Evolutionary conservation across 2,113 vertebrate genomes (phyloP), one percentile per base, ranked within the genome.

Genomic region (Hymenochirus boettgeri): DNA sequence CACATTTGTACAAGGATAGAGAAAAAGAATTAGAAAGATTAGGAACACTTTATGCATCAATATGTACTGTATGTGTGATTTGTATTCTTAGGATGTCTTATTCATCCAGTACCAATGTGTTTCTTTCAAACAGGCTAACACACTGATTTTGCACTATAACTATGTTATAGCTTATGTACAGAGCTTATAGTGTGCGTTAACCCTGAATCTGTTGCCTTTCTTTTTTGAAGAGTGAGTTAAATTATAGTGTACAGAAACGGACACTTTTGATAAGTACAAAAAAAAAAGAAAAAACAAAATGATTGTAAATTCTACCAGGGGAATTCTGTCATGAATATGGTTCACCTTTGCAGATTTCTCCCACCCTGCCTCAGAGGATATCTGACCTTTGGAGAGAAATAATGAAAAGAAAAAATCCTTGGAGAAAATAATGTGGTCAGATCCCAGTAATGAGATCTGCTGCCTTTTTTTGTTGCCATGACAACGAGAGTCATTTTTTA

Each of bases 351-450:
- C 79, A 87, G 90, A 88, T 88, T 85, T 86, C 83, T 89, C 87
- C 88, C 86, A 81, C 88, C 85, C 89, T 79, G 89, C 93, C 92
- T 88, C 90, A 88, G 90, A 93, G 90, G 89, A 93, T 91, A 90
- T 89, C 91, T 96, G 93, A 97, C 94, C 94, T 97, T 96, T 96
- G 88, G 89, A 92, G 91, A 82, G 78, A 89, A 89, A 89, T 91
- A 90, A 91, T 91, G 89, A 89, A 91, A 91, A 89, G 86, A 84
- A 88, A 87, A 86, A 89, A 91, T 89, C 89, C 90, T 90, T 82
- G 79, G 90, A 89, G 90, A 87, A 90, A 90, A 90, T 89, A 86
- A 88, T 83, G 87, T 86, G 88, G 88, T 88, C 82, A 69, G 80
- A 82, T 85, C 83, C 82, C 82, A 71, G 90, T 90, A 91, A 91